Percentiles rank a stretch among this genome's conserved stretches.
Conservation (phyloP, 2,113 vertebrate genomes). For the Eleginops maclovinus region DNA sequence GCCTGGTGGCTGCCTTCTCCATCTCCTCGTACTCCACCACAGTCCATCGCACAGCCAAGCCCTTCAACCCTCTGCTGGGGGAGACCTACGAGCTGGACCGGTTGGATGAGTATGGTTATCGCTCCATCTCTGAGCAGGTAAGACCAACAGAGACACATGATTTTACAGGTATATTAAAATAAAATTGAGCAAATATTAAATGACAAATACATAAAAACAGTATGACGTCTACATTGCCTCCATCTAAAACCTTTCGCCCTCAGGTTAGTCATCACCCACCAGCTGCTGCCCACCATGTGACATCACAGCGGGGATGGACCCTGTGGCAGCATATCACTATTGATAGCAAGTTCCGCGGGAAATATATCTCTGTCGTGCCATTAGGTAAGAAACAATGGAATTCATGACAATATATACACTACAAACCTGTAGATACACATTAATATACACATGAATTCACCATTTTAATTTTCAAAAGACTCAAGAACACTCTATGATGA, state of each 20-base stretch:
- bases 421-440: not conserved
- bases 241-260: conserved; percentile 29
- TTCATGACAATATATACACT: not conserved
- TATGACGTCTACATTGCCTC: not conserved
- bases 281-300: conserved; percentile 92
- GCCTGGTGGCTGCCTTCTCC: conserved; percentile 82
- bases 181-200: too few species aligned
- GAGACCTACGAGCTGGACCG: conserved; percentile 84
- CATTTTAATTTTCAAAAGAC: not conserved
- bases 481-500: too few species aligned
- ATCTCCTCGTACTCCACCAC: conserved; percentile 85
- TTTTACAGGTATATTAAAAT: not conserved
- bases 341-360: conserved; percentile 97
- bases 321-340: conserved; percentile 97
- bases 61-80: conserved; percentile 85
- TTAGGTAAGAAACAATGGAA: conserved; percentile 83
- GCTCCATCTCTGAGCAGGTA: conserved; percentile 83
- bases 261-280: conserved; percentile 97
- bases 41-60: conserved; percentile 81
- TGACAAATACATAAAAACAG: not conserved
- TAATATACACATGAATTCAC: not conserved
- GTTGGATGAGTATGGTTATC: conserved; percentile 80
- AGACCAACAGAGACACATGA: not conserved
- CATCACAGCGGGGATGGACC: conserved; percentile 92
- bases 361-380: conserved; percentile 97